phyloP scores from a whole-genome alignment of 2,888 invertebrate genomes.

The Paralinhomoeus sp. region DNA sequence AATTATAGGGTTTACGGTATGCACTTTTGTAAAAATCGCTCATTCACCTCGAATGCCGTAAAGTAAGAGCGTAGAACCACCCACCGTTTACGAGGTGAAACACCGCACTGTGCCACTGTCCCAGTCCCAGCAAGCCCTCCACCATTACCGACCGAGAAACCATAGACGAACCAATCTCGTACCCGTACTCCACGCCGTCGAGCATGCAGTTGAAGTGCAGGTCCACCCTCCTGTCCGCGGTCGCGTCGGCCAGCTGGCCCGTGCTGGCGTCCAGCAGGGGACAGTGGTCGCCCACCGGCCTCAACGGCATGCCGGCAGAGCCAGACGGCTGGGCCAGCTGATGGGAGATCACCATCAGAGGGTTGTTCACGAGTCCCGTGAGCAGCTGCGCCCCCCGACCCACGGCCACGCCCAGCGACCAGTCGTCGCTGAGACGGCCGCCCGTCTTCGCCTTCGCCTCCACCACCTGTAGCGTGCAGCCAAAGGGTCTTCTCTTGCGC shows the following conservation, averaged over 20 bases:
- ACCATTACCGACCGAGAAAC: neutral
- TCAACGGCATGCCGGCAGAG: neutral
- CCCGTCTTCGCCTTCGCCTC: slow-evolving; percentile 30
- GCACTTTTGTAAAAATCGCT: neutral
- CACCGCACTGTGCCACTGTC: too few species aligned
- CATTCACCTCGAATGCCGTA: neutral
- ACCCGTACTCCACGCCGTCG: slow-evolving; percentile 18
- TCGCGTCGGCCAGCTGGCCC: slow-evolving; percentile 20
- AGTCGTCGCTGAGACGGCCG: slow-evolving; percentile 28
- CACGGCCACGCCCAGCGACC: slow-evolving; percentile 19
- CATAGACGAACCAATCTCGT: neutral
- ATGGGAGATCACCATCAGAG: slow-evolving; percentile 29
- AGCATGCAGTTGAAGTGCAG: slow-evolving; percentile 29
- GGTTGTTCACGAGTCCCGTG: slow-evolving; percentile 32
- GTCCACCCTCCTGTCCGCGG: slow-evolving; percentile 24
- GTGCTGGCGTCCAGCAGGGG: slow-evolving; percentile 22
- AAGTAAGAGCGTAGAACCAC: neutral
- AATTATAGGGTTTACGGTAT: too few species aligned
- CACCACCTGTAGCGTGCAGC: slow-evolving; percentile 28
- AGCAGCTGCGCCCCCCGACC: slow-evolving; percentile 31
- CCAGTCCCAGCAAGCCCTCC: neutral
- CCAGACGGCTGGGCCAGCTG: slow-evolving; percentile 23
- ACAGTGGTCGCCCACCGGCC: slow-evolving; percentile 24
- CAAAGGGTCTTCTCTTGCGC: neutral
- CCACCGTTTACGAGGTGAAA: too few species aligned